A percentile compares a stretch with the other conserved stretches of the same genome.
These are phyloP conservation scores for Nematolebias whitei DNA, from an alignment of 2,113 vertebrate species.

Conservation along the genomic window DNA sequence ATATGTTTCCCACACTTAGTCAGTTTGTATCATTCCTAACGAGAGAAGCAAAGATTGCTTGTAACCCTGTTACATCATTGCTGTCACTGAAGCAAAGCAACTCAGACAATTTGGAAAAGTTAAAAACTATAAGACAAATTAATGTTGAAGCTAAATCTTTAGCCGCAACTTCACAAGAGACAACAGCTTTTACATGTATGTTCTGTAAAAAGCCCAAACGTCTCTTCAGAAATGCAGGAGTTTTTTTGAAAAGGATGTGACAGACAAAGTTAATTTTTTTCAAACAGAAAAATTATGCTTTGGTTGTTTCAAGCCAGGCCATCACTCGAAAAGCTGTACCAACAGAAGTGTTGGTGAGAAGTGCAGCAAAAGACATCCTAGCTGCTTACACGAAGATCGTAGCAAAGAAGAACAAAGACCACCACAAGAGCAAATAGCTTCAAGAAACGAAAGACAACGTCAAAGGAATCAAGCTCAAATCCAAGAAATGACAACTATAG, in stretches of 20 bases:
- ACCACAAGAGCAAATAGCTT: background rate
- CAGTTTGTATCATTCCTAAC: conserved; percentile 48
- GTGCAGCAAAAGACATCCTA: conserved; percentile 7
- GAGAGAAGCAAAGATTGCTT: conserved; percentile 35
- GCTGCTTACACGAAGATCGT: conserved; percentile 17
- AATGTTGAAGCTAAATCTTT: conserved; percentile 3
- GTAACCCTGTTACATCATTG: conserved; percentile 10
- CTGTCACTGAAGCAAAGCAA: conserved; percentile 21
- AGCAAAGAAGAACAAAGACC: background rate
- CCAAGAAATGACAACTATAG: background rate
- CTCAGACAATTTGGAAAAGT: background rate
- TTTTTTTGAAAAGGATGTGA: conserved; percentile 2
- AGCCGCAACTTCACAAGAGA: background rate
- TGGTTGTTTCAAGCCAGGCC: conserved; percentile 14
- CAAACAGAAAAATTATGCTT: conserved; percentile 17
- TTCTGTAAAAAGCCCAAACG: conserved; percentile 8
- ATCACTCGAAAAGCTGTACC: conserved; percentile 15
- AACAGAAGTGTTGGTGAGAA: conserved; percentile 5
- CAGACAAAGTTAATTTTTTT: conserved; percentile 20
- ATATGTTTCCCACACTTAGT: conserved; percentile 35
- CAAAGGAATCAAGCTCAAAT: background rate
- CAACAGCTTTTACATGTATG: background rate
- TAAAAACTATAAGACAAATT: conserved; percentile 8
- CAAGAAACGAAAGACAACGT: background rate
- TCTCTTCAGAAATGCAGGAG: conserved; percentile 7